phyloP scores from a whole-genome alignment of 1,140 invertebrate genomes.

The Paralvinella palmiformis region DNA sequence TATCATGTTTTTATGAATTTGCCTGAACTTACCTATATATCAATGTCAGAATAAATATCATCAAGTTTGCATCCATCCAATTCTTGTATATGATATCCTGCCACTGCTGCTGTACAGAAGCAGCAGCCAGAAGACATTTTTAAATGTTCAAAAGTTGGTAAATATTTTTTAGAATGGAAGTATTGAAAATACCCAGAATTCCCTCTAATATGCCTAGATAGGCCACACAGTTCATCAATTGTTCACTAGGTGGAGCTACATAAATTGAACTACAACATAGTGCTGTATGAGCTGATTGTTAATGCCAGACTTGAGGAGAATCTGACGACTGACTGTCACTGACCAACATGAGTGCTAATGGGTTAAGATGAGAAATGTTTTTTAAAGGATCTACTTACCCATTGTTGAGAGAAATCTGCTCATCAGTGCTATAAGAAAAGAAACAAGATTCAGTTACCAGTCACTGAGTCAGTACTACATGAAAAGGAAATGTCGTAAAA shows the following conservation, averaged over 20 bases:
- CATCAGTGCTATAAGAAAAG: too few relatives aligned
- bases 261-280: background rate
- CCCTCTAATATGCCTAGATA: background rate
- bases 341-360: too few relatives aligned
- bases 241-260: constrained; percentile 1
- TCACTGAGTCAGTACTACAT: too few relatives aligned
- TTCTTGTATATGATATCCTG: background rate
- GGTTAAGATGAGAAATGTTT: too few relatives aligned
- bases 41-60: background rate
- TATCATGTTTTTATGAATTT: background rate
- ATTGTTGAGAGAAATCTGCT: too few relatives aligned
- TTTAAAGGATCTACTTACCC: too few relatives aligned
- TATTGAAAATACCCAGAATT: background rate
- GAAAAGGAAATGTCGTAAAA: too few relatives aligned
- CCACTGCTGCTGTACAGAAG: background rate
- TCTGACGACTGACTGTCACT: too few relatives aligned
- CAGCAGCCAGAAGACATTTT: constrained; percentile 1
- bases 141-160: constrained; percentile 3
- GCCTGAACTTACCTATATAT: background rate
- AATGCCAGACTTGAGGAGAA: background rate
- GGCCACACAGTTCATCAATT: background rate
- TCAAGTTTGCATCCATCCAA: background rate
- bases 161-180: constrained; percentile 1
- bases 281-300: background rate
- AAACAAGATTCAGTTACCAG: too few relatives aligned